Base-by-base conservation (phyloP, 53 echinoderm and acorn worm genomes). In the Zoroaster sp. region DNA sequence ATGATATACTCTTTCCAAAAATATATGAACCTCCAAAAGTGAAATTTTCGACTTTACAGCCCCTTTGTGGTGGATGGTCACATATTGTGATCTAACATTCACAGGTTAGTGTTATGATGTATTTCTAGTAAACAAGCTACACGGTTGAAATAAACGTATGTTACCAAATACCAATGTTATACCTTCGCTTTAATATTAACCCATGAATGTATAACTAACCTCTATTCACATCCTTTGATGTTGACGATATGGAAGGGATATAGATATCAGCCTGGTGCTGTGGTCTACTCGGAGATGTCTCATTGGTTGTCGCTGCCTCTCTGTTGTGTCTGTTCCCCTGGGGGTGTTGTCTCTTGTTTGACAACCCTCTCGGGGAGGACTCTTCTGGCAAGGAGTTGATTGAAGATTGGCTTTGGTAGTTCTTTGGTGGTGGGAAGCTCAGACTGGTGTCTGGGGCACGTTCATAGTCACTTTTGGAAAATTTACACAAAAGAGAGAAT, bases 191-290 rank as follows among this genome's bases (percentile, higher is more conserved):
- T n/a, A n/a, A n/a, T n/a, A n/a, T n/a, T n/a, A n/a, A n/a, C n/a
- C n/a, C n/a, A n/a, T n/a, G n/a, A n/a, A n/a, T n/a, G n/a, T n/a
- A n/a, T n/a, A n/a, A 40, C 41, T 67, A 34, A 68, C 83, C 83
- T 68, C 34, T 67, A 32, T 76, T 75, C 25, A 40, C 78, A 36
- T 83, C 83, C 68, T 40, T 82, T 54, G 46, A 82, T 15, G 69
- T 75, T 42, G 53, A 36, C 37, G 51, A 82, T 66, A 43, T 23
- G 85, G 91, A 74, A 6, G 95, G 95, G 74, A 95, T 95, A 86
- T 93, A 95, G 73, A 95, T 95, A 63, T 95, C 91, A 18, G 91
- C 87, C 21, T 68, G 44, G 66, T 91, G 49, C 79, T 91, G 89
- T 31, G 37, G 74, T 42, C 71, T 69, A 46, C 70, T 47, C 13